Evolutionary conservation across 2,888 invertebrate species (phyloP).

Genomic region (Brachynemurus nebulosus): DNA sequence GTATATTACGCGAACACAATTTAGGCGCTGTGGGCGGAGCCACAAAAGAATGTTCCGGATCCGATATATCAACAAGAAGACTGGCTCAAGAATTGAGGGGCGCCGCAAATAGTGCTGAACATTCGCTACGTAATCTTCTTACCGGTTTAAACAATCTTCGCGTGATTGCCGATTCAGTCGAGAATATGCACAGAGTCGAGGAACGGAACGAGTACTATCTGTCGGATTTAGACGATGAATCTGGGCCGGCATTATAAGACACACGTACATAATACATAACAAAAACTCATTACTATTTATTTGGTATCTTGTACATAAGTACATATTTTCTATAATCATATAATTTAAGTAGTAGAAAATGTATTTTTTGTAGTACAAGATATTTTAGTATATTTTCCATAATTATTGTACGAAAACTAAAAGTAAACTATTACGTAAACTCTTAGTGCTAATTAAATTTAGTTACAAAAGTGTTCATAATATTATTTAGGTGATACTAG

Average conservation of each 20-base stretch:
- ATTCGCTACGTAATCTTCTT: constrained; percentile 47
- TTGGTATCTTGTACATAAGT: too few species aligned
- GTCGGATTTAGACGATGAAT: constrained; percentile 34
- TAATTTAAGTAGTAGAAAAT: too few species aligned
- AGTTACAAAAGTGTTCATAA: too few species aligned
- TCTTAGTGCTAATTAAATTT: too few species aligned
- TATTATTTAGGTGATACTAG: too few species aligned
- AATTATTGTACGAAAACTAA: too few species aligned
- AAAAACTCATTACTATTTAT: too few species aligned
- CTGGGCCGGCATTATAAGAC: constrained; percentile 35
- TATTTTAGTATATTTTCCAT: too few species aligned
- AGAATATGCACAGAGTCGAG: constrained; percentile 41
- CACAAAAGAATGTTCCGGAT: constrained; percentile 17
- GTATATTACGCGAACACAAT: constrained; percentile 30
- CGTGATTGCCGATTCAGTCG: constrained; percentile 46
- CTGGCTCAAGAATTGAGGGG: constrained; percentile 44
- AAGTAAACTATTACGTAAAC: too few species aligned
- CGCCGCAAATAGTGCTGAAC: constrained; percentile 50
- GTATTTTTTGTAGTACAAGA: too few species aligned
- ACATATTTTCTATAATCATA: too few species aligned
- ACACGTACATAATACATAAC: too few species aligned
- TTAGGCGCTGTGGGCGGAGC: constrained; percentile 33
- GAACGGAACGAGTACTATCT: constrained; percentile 35
- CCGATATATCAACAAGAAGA: constrained; percentile 31
- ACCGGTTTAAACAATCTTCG: constrained; percentile 52